These are phyloP conservation scores for Riparia riparia DNA, from an alignment of 2,113 vertebrate species.

Conservation along the genomic window DNA sequence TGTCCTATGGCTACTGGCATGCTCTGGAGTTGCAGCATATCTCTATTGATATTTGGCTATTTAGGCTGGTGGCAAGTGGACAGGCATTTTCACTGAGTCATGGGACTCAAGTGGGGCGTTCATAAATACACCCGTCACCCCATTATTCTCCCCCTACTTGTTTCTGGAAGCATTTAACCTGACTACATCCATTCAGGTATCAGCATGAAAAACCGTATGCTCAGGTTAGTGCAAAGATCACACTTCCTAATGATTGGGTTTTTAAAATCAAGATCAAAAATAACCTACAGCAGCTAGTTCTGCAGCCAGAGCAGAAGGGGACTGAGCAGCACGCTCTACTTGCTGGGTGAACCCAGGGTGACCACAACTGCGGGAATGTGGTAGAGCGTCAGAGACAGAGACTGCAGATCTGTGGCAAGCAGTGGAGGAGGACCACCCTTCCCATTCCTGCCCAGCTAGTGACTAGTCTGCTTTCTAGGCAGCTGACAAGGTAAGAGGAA, in stretches of 20 bases:
- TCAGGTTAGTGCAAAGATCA: not conserved
- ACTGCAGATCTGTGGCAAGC: not conserved
- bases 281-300: not conserved
- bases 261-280: not conserved
- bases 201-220: rapidly evolving
- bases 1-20: not conserved
- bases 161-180: not conserved
- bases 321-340: not conserved
- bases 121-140: not conserved
- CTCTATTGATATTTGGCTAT: not conserved
- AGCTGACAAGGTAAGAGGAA: slow-evolving; percentile 9
- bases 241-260: not conserved
- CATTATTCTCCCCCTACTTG: not conserved
- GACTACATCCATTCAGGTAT: not conserved
- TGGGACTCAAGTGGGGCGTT: not conserved
- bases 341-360: not conserved
- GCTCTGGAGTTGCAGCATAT: not conserved
- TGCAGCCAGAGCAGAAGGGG: not conserved
- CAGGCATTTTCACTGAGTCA: not conserved
- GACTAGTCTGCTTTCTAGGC: not conserved
- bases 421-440: not conserved
- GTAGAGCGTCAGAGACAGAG: not conserved
- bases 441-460: not conserved
- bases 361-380: rapidly evolving
- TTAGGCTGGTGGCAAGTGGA: not conserved